phyloP scores from a whole-genome alignment of 2,113 vertebrate species.

The Prietella phreatophila region DNA sequence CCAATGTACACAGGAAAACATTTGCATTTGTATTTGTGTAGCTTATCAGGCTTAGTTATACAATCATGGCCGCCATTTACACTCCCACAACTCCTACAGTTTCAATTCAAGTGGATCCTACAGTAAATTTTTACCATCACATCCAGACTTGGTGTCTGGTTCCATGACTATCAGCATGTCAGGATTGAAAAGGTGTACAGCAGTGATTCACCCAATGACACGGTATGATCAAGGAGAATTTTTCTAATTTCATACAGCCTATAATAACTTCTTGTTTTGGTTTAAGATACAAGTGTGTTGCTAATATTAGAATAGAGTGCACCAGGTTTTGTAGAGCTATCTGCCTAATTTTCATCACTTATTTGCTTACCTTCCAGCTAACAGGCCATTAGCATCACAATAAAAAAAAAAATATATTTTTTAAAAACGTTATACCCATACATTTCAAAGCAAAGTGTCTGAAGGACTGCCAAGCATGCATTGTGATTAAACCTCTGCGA shows the following conservation, averaged over 20 bases:
- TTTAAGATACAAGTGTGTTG: not conserved
- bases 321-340: not conserved
- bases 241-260: not conserved
- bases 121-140: not conserved
- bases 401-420: not conserved
- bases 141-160: not conserved
- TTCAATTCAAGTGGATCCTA: not conserved
- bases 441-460: slow-evolving; percentile 19
- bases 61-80: not conserved
- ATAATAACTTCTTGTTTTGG: not conserved
- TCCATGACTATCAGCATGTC: not conserved
- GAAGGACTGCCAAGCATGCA: slow-evolving; percentile 33
- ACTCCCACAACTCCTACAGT: not conserved
- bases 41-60: not conserved
- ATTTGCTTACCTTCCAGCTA: slow-evolving; percentile 5
- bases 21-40: not conserved
- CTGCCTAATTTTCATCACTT: not conserved
- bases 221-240: not conserved
- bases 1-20: not conserved
- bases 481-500: slow-evolving; percentile 49
- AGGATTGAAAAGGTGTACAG: not conserved
- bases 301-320: not conserved
- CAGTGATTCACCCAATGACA: not conserved
- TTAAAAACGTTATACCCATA: slow-evolving; percentile 21
- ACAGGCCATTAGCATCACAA: slow-evolving; percentile 3